phyloP scores from a whole-genome alignment of 2,888 invertebrate genomes.

The Protophormia terraenovae region DNA sequence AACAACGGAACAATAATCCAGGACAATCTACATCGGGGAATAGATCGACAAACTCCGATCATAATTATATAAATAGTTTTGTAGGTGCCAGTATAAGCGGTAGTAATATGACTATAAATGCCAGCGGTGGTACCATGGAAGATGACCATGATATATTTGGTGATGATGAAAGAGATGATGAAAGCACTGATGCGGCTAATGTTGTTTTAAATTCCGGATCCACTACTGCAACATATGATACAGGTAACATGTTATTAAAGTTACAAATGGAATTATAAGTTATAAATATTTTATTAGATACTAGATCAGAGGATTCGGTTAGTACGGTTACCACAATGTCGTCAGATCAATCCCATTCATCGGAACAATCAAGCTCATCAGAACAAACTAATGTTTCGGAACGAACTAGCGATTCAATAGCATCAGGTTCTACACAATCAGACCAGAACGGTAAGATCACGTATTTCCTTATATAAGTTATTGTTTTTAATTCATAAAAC shows the following conservation, averaged over 20 bases:
- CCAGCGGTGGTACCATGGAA: slow-evolving; percentile 17
- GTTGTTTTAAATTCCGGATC: slow-evolving; percentile 34
- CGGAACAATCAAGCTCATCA: slow-evolving; percentile 33
- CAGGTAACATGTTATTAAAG: slow-evolving; percentile 22
- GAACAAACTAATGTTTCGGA: slow-evolving; percentile 11
- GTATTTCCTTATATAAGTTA: no score
- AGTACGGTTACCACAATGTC: slow-evolving; percentile 24
- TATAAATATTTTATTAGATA: slow-evolving; percentile 7
- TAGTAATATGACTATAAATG: not conserved
- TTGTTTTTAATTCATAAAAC: no score
- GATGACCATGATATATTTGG: slow-evolving; percentile 50
- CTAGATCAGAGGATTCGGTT: slow-evolving; percentile 22
- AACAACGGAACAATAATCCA: not conserved
- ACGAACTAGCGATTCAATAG: slow-evolving; percentile 15
- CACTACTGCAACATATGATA: slow-evolving; percentile 20
- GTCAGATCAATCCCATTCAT: slow-evolving; percentile 22
- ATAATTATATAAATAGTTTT: slow-evolving; percentile 43
- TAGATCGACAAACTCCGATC: slow-evolving; percentile 28
- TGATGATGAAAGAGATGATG: slow-evolving; percentile 42
- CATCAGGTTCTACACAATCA: slow-evolving; percentile 1
- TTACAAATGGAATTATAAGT: not conserved
- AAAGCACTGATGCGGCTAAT: slow-evolving; percentile 35
- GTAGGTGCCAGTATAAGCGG: not conserved
- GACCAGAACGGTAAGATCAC: slow-evolving; percentile 31
- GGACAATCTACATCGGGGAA: slow-evolving; percentile 24